phyloP scores from a whole-genome alignment of 2,797 vertebrate genomes.

The Nasua narica region DNA sequence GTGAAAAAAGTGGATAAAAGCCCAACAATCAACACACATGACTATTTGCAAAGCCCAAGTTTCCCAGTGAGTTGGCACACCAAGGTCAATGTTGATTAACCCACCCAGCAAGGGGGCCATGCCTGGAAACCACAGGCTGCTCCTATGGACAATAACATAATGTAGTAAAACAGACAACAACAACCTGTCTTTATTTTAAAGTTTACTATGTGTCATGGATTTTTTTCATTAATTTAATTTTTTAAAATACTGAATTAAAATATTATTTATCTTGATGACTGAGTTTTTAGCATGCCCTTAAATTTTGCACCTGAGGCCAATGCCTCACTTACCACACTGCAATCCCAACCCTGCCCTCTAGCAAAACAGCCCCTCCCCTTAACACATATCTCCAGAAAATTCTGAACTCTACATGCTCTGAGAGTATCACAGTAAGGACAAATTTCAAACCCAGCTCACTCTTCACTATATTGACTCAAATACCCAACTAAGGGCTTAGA shows the following conservation, averaged over 20 bases:
- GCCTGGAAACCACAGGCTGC: neutral
- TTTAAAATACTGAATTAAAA: neutral
- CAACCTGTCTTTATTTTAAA: neutral
- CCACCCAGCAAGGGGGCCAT: too few relatives aligned
- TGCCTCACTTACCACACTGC: too few relatives aligned
- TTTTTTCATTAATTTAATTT: neutral
- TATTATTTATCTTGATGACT: neutral
- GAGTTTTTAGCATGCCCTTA: neutral
- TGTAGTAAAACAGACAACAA: neutral
- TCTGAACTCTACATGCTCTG: neutral
- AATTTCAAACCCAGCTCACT: neutral
- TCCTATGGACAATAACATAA: neutral
- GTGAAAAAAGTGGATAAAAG: neutral
- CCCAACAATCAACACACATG: neutral
- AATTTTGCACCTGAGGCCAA: neutral
- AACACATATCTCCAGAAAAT: neutral
- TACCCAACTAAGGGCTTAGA: too few relatives aligned
- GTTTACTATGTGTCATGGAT: neutral
- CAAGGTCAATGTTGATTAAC: neutral
- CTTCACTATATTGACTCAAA: neutral
- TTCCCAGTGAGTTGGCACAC: neutral
- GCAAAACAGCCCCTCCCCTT: neutral
- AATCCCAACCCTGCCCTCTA: neutral
- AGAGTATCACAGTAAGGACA: neutral
- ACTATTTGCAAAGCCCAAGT: neutral